Percentiles rank a stretch among this genome's conserved stretches.
Conservation (phyloP, 2,888 invertebrate genomes). For the Lepidonotus clava region DNA sequence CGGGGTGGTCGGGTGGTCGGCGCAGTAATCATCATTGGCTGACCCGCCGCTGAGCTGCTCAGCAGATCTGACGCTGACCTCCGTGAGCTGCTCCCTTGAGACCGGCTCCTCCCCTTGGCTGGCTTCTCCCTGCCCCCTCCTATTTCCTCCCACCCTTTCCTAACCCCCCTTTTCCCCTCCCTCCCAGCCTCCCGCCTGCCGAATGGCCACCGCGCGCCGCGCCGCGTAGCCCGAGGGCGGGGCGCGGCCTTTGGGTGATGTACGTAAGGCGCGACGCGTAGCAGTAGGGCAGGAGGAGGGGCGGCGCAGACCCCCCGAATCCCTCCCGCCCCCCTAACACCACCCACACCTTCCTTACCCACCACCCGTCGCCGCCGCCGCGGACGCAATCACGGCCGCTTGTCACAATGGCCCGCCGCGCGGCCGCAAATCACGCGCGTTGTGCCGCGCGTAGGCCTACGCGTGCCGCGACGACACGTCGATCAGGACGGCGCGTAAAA, state of each 20-base stretch:
- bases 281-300: neutral
- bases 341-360: neutral
- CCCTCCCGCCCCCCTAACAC: neutral
- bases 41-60: conserved; percentile 30
- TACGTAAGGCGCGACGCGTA: neutral
- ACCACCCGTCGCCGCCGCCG: neutral
- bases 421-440: neutral
- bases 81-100: conserved; percentile 14
- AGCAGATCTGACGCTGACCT: conserved; percentile 32
- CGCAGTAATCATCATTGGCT: conserved; percentile 12
- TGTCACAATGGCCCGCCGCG: conserved; percentile 11
- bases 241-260: neutral
- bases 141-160: neutral
- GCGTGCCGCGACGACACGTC: neutral
- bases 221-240: neutral
- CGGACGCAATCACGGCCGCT: neutral
- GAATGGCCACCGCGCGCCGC: neutral
- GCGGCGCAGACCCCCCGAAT: neutral
- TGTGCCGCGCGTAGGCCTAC: neutral
- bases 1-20: neutral
- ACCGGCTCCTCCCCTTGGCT: neutral
- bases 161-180: neutral
- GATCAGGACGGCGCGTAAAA: neutral
- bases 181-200: neutral
- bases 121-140: neutral